phyloP scores from a whole-genome alignment of 2,113 vertebrate species.

The Aegithalos caudatus region DNA sequence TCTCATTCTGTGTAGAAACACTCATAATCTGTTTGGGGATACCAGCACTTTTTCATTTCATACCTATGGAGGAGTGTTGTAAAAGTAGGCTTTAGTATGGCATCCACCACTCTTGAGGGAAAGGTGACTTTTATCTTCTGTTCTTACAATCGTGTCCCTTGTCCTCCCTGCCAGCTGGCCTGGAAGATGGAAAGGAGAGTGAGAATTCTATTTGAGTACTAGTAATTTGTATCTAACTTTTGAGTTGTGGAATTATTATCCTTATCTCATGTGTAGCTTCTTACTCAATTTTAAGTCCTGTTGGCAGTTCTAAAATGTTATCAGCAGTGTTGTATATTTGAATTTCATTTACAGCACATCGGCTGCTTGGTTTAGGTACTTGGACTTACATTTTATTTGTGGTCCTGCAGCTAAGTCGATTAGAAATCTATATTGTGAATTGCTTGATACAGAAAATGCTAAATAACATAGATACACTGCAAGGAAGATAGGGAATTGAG shows the following conservation, averaged over 20 bases:
- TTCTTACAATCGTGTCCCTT: neutral
- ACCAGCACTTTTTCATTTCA: neutral
- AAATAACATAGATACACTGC: neutral
- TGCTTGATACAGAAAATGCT: neutral
- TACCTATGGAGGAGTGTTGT: neutral
- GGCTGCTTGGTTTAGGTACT: neutral
- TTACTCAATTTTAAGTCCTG: neutral
- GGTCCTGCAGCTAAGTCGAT: neutral
- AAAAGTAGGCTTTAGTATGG: neutral
- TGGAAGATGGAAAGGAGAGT: neutral
- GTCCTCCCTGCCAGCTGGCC: neutral
- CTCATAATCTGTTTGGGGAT: neutral
- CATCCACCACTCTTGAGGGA: neutral
- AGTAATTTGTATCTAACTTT: neutral
- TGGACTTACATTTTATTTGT: neutral
- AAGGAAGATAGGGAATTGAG: neutral
- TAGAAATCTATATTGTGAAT: neutral
- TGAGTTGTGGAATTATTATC: neutral
- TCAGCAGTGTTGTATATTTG: neutral
- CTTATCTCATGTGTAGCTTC: neutral
- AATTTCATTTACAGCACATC: neutral
- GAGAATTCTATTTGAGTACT: neutral
- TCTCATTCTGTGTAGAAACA: neutral
- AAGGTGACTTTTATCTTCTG: neutral
- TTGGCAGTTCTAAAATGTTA: neutral